phyloP scores from a whole-genome alignment of 2,888 invertebrate genomes.

The Pristionchus arcanus region DNA sequence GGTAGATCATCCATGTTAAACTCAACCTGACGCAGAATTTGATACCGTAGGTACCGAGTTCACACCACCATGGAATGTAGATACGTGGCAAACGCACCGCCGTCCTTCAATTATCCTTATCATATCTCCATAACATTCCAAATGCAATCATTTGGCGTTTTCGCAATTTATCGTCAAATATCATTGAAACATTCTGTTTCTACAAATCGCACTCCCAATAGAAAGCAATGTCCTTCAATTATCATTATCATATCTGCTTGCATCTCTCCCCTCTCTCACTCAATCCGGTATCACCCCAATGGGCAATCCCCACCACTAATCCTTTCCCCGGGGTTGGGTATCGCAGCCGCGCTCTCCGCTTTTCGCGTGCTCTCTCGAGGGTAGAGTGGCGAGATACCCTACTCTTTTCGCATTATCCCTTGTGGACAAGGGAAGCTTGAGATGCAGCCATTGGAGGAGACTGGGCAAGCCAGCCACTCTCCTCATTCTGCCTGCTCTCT shows the following conservation, averaged over 20 bases:
- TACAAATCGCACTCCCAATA: too few relatives aligned
- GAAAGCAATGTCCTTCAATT: too few relatives aligned
- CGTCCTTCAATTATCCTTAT: slow-evolving; percentile 37
- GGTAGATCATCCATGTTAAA: too few relatives aligned
- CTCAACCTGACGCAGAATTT: too few relatives aligned
- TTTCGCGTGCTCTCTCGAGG: background rate
- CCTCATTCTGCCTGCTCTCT: too few relatives aligned
- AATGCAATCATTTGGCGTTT: too few relatives aligned
- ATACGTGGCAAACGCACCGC: background rate
- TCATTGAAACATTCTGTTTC: too few relatives aligned
- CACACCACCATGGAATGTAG: background rate
- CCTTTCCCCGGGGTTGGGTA: background rate
- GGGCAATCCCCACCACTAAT: slow-evolving; percentile 31
- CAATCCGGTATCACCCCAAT: slow-evolving; percentile 21
- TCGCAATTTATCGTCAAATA: too few relatives aligned
- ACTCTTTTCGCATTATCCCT: background rate
- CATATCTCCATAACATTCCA: too few relatives aligned
- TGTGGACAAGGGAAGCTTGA: background rate
- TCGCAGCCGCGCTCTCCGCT: background rate
- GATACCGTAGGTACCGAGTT: too few relatives aligned
- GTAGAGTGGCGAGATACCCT: background rate
- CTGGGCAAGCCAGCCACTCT: too few relatives aligned
- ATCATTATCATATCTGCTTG: slow-evolving; percentile 44
- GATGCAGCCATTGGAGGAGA: background rate
- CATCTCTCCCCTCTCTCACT: background rate